These are phyloP conservation scores for Micronisus gabar DNA, from an alignment of 2,113 vertebrate species.

Conservation along the genomic window DNA sequence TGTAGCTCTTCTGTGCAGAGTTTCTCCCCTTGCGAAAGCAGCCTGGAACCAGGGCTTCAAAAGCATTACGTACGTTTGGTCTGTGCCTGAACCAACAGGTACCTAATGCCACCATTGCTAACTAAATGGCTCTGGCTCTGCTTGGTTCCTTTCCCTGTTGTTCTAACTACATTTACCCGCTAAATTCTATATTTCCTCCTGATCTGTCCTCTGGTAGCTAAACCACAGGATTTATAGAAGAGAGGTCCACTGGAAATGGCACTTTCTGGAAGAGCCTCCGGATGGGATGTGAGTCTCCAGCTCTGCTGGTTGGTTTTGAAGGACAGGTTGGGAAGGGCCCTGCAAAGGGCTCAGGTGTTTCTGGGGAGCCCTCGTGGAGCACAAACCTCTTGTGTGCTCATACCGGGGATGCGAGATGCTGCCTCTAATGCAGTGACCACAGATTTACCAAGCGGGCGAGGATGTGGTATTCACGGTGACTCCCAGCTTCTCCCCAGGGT, in stretches of 20 bases:
- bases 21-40: not conserved
- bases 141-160: not conserved
- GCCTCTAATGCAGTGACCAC: not conserved
- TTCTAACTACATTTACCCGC: not conserved
- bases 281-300: not conserved
- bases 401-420: rapidly evolving
- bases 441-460: not conserved
- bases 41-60: not conserved
- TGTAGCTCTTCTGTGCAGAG: not conserved
- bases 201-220: not conserved
- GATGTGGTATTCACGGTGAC: rapidly evolving
- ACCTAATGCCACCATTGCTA: not conserved
- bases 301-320: not conserved
- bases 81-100: not conserved
- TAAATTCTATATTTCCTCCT: not conserved
- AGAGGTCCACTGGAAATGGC: not conserved
- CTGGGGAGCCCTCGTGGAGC: not conserved
- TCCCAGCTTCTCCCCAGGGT: not conserved
- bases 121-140: not conserved
- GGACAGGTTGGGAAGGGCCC: not conserved
- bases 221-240: not conserved
- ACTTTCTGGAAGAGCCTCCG: not conserved
- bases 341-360: not conserved
- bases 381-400: not conserved
- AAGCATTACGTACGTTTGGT: rapidly evolving